A percentile compares a stretch with the other conserved stretches of the same genome.
Evolutionary conservation across 2,888 invertebrate species (phyloP).

Genomic region (Eupithecia vulgata): DNA sequence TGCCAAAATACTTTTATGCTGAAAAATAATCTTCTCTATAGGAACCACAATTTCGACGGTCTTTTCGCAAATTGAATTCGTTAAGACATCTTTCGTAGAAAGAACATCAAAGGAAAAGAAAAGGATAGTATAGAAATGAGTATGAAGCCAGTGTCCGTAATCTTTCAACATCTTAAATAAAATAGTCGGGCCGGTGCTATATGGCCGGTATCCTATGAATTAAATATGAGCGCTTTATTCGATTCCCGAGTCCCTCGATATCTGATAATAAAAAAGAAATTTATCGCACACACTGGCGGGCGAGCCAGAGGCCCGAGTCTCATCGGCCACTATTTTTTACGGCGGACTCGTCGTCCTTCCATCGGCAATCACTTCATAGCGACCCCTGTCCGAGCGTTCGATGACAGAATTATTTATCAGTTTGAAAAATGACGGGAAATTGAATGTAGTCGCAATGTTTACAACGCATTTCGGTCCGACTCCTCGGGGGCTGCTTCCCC

Average conservation of each 20-base stretch:
- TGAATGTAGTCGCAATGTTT: slow-evolving; percentile 85
- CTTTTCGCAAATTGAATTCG: slow-evolving; percentile 18
- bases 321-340: slow-evolving; percentile 82
- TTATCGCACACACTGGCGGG: slow-evolving; percentile 77
- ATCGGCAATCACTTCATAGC: slow-evolving; percentile 84
- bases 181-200: slow-evolving; percentile 80
- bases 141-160: slow-evolving; percentile 68
- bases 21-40: background rate
- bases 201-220: slow-evolving; percentile 84
- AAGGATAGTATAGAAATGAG: slow-evolving; percentile 60
- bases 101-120: slow-evolving; percentile 45
- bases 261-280: slow-evolving; percentile 85
- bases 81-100: slow-evolving; percentile 15
- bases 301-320: slow-evolving; percentile 57
- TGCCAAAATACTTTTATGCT: background rate
- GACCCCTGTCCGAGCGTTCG: slow-evolving; percentile 83
- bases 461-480: slow-evolving; percentile 83
- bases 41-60: slow-evolving; percentile 7
- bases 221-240: slow-evolving; percentile 85
- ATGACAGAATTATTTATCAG: slow-evolving; percentile 85
- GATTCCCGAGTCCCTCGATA: slow-evolving; percentile 84
- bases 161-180: slow-evolving; percentile 82
- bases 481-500: slow-evolving; percentile 83
- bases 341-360: slow-evolving; percentile 68
- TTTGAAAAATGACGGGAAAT: slow-evolving; percentile 85